Percentiles rank a stretch among this genome's conserved stretches.
These are phyloP conservation scores for Martes martes DNA, from an alignment of 2,113 vertebrate genomes.

Conservation along the genomic window DNA sequence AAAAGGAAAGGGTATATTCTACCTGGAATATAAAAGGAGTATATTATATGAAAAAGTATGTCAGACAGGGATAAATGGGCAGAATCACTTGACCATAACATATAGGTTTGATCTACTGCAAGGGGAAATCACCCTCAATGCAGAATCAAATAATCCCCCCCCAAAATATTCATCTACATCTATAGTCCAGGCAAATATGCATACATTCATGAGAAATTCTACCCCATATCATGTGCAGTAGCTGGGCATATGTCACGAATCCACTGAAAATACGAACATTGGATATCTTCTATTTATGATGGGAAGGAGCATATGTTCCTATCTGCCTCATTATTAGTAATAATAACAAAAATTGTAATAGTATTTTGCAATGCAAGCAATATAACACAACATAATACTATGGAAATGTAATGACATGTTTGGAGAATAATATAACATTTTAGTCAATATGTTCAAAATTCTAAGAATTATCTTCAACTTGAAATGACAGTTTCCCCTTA, in stretches of 20 bases:
- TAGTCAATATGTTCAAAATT: not conserved
- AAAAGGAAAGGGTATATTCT: not conserved
- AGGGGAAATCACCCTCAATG: not conserved
- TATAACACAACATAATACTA: not conserved
- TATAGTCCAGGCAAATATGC: not conserved
- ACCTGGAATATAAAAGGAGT: not conserved
- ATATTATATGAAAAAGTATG: not conserved
- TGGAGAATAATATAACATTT: constrained; percentile 3
- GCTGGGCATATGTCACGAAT: not conserved
- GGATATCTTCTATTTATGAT: not conserved
- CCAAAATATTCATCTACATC: not conserved
- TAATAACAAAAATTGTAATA: not conserved
- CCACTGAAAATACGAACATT: not conserved
- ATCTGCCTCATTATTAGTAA: not conserved
- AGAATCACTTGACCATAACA: not conserved
- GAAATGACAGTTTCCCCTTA: not conserved
- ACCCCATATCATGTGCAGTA: not conserved
- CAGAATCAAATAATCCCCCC: not conserved
- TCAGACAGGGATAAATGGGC: not conserved
- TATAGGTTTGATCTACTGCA: not conserved
- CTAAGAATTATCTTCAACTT: not conserved
- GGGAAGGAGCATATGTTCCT: not conserved
- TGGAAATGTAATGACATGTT: not conserved
- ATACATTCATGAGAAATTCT: not conserved
- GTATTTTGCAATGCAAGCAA: not conserved